Evolutionary conservation across 2,113 vertebrate genomes (phyloP).

Genomic region (Laticauda colubrina): DNA sequence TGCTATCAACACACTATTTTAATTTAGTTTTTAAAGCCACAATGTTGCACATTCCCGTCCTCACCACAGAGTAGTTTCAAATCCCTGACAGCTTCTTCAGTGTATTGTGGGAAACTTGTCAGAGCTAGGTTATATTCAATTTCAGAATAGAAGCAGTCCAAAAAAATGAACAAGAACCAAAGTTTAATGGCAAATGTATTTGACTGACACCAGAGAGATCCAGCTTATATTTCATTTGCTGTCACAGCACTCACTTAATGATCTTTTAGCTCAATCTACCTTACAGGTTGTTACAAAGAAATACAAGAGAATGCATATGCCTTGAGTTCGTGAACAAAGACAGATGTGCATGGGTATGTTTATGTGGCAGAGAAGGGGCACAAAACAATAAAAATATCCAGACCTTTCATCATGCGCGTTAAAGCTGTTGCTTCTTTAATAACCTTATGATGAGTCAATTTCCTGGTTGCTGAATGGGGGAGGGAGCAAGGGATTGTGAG

Average conservation of each 20-base stretch:
- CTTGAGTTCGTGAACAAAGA: background rate
- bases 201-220: background rate
- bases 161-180: background rate
- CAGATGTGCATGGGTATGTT: background rate
- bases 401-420: background rate
- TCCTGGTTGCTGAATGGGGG: background rate
- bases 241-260: background rate
- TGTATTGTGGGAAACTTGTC: background rate
- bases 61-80: background rate
- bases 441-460: background rate
- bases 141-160: background rate
- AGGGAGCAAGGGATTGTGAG: background rate
- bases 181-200: background rate
- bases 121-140: background rate
- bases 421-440: background rate
- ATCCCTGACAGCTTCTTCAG: background rate
- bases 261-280: background rate
- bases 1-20: background rate
- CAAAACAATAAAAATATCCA: background rate
- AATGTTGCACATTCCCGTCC: background rate
- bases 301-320: background rate
- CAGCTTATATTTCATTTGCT: background rate
- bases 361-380: background rate
- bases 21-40: background rate
- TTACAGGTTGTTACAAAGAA: background rate